These are phyloP conservation scores for Falco naumanni DNA, from an alignment of 2,797 vertebrate species.

Conservation along the genomic window DNA sequence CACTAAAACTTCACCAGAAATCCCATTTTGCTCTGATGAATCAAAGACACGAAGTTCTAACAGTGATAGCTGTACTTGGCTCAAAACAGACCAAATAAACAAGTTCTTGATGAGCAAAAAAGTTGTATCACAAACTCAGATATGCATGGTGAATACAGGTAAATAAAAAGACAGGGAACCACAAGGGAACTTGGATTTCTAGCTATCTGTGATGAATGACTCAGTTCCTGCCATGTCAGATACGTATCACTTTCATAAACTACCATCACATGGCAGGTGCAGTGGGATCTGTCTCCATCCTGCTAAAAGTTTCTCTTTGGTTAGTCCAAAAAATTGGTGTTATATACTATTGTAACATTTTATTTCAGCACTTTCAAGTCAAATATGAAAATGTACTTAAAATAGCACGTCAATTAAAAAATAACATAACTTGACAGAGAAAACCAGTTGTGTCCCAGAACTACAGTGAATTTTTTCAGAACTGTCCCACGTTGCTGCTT, in stretches of 20 bases:
- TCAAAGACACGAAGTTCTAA: neutral
- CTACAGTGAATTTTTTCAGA: neutral
- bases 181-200: neutral
- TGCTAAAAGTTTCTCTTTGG: neutral
- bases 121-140: neutral
- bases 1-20: neutral
- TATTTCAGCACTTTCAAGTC: neutral
- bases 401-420: neutral
- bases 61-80: neutral
- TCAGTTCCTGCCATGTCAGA: neutral
- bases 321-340: neutral
- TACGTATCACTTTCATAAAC: conserved; percentile 31
- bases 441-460: neutral
- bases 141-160: neutral
- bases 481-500: neutral
- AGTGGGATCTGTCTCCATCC: neutral
- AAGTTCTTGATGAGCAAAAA: neutral
- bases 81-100: neutral
- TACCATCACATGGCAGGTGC: neutral
- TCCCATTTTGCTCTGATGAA: neutral
- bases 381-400: neutral
- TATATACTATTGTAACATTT: neutral
- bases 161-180: neutral
- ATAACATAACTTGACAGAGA: neutral
- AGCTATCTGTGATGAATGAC: neutral